A percentile compares a stretch with the other conserved stretches of the same genome.
These are phyloP conservation scores for Drosophila micromelanica DNA, from an alignment of 1,140 invertebrate species.

Conservation along the genomic window DNA sequence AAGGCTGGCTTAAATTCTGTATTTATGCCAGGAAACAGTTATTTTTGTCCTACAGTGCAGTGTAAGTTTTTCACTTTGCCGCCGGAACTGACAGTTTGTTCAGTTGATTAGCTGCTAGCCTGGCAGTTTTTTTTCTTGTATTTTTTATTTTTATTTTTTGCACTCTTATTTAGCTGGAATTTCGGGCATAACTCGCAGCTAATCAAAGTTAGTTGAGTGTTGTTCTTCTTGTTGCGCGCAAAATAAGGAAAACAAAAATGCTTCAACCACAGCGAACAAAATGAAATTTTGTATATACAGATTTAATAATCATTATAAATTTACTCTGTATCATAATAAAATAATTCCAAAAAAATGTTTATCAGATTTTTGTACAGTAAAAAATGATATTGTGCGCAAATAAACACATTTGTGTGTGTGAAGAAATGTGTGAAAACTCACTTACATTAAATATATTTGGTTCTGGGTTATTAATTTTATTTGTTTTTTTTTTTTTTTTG, in stretches of 20 bases:
- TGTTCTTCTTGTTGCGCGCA: not conserved
- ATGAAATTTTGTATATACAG: constrained; percentile 10
- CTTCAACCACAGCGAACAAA: not conserved
- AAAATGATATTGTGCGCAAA: not conserved
- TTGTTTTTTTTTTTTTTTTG: not conserved
- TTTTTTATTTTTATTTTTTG: not conserved
- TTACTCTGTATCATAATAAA: not conserved
- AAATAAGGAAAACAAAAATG: constrained; percentile 1
- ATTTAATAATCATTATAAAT: constrained; percentile 20
- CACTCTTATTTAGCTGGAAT: constrained; percentile 22
- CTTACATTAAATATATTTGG: constrained; percentile 26
- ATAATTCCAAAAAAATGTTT: constrained; percentile 1
- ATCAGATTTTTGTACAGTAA: not conserved
- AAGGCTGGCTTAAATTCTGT: not conserved
- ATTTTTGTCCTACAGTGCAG: not conserved
- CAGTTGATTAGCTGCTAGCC: constrained; percentile 36
- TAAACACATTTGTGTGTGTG: constrained; percentile 8
- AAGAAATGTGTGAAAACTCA: constrained; percentile 3
- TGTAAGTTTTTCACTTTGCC: constrained; percentile 31
- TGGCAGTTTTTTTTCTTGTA: constrained; percentile 19
- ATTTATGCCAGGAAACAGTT: not conserved
- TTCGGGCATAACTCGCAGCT: constrained; percentile 20
- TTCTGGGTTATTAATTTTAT: not conserved
- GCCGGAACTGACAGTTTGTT: constrained; percentile 36
- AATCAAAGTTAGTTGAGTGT: constrained; percentile 35